Conservation (phyloP, 2,113 vertebrate genomes). For the Scomber japonicus region DNA sequence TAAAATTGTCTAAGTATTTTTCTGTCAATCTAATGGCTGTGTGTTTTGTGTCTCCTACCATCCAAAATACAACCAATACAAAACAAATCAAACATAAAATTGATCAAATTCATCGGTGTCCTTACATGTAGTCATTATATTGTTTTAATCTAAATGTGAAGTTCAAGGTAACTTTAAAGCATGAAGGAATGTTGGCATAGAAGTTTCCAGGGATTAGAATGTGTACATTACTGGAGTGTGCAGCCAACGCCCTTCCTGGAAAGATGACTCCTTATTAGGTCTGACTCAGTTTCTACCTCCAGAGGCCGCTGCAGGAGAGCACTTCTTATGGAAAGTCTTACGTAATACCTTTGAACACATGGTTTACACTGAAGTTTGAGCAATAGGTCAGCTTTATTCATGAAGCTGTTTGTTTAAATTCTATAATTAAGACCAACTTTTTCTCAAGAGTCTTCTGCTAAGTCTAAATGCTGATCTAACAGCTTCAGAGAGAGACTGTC, state of each 20-base stretch:
- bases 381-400: neutral
- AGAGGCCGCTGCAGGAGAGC: constrained; percentile 46
- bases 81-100: neutral
- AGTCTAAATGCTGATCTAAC: neutral
- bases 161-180: neutral
- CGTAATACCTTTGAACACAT: neutral
- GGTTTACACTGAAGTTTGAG: neutral
- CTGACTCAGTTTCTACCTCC: neutral
- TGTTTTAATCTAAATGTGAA: neutral
- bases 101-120: neutral
- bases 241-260: constrained; percentile 59
- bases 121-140: neutral
- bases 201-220: constrained; percentile 29
- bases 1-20: constrained; percentile 87
- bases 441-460: neutral
- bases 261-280: constrained; percentile 37
- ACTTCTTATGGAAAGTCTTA: neutral
- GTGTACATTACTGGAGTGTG: constrained; percentile 27
- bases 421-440: neutral
- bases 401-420: neutral
- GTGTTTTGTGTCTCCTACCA: constrained; percentile 30
- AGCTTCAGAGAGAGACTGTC: neutral
- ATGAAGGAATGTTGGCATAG: too few relatives aligned
- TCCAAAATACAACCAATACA: too few relatives aligned
- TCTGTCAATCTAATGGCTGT: constrained; percentile 68